Conservation (phyloP, 2,888 invertebrate species). For the Tanaodytes sp. region DNA sequence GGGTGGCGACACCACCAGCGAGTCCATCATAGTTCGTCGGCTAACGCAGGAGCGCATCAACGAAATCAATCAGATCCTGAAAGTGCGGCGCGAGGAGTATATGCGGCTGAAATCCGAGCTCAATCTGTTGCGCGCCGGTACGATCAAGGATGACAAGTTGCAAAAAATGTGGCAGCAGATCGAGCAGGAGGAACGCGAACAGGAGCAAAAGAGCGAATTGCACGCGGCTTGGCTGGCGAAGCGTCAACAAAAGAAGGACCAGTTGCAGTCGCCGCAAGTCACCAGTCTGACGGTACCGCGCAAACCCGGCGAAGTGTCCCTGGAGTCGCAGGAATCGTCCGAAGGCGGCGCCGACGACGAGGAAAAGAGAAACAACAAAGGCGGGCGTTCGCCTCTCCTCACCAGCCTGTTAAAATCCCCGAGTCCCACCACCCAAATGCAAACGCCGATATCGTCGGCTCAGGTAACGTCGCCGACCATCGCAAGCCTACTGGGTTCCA, state of each 20-base stretch:
- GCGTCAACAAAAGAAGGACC: constrained; percentile 67
- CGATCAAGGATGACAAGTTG: constrained; percentile 81
- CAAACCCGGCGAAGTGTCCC: constrained; percentile 54
- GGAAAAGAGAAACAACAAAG: constrained; percentile 65
- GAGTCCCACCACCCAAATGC: constrained; percentile 73
- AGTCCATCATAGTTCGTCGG: constrained; percentile 81
- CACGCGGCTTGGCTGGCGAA: constrained; percentile 68
- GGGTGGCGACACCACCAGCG: constrained; percentile 83
- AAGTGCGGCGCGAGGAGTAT: constrained; percentile 83
- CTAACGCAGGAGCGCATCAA: constrained; percentile 84
- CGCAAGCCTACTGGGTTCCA: constrained; percentile 75
- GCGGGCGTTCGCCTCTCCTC: constrained; percentile 78
- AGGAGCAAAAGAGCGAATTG: constrained; percentile 79
- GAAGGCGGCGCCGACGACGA: constrained; percentile 66
- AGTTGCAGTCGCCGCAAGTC: constrained; percentile 50
- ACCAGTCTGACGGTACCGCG: constrained; percentile 55
- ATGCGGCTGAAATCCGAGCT: constrained; percentile 80
- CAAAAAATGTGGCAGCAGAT: constrained; percentile 81
- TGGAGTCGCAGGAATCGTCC: constrained; percentile 57
- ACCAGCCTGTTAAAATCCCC: constrained; percentile 87
- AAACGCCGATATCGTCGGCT: constrained; percentile 67
- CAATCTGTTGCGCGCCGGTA: constrained; percentile 75
- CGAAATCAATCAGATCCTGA: constrained; percentile 82
- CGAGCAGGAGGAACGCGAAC: constrained; percentile 81
- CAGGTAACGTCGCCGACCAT: constrained; percentile 74